Evolutionary conservation across 2,797 vertebrate species (phyloP), one percentile per base, ranked within the genome.

Genomic region (Pseudomugil gertrudae): DNA sequence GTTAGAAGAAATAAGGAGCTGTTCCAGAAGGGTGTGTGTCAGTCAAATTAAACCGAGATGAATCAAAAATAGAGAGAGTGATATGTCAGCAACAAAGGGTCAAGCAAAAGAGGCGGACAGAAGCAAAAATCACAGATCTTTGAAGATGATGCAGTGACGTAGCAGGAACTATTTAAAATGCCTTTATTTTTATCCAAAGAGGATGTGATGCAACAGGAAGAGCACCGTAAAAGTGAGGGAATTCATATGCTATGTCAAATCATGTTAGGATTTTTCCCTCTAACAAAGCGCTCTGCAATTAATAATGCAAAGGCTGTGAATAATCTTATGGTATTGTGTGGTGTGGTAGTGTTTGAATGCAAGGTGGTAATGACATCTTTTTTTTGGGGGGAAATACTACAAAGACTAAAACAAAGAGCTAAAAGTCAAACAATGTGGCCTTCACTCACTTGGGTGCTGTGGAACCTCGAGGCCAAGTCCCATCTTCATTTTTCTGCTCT

Each of bases 401-500:
- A 59, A 57, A 24, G 9, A 56, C 63, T 71, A 5, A 38, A 56
- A 69, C 40, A 76, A 19, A 67, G 26, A 61, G 57, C 75, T 24
- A 54, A 0, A 61, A 29, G 56, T 67, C 61, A 36, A 52, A 59
- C 43, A 66, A 57, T 0, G 59, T 47, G 60, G 48, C 61, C 27
- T 63, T 78, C 81, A 95, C 97, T 97, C 95, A 99, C 98, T 96
- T 99, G 79, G 95, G 92, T 87, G 95, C 83, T 62, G 95, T 94
- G 87, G 96, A 95, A 90, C 96, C 96, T 90, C 97, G 94, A 68
- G 97, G 97, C 98, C 98, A 99, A 0, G 96, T 85, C 88, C 98
- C 98, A 54, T 99, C 97, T 87, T 97, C 95, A 57, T 94, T 97
- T 94, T 97, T 98, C 94, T 98, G 96, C 91, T 99, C 98, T 93